Evolutionary conservation across 1,140 invertebrate genomes (phyloP).

Genomic region (Scaptomyza graminum): DNA sequence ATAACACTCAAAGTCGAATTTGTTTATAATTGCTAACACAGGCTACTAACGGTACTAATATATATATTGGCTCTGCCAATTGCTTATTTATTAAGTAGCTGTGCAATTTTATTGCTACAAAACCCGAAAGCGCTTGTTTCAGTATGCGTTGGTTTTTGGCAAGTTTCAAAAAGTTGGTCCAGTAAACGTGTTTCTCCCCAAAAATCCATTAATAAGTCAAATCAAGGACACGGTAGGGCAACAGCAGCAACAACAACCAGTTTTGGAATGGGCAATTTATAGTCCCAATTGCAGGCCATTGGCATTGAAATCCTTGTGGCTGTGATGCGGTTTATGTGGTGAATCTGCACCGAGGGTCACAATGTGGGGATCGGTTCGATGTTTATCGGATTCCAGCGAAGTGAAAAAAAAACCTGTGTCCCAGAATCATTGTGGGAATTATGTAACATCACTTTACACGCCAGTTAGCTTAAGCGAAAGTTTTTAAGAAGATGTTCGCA

Average conservation of each 20-base stretch:
- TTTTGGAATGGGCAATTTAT: constrained; percentile 65
- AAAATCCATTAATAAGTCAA: constrained; percentile 66
- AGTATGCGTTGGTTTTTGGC: not conserved
- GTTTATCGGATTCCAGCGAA: constrained; percentile 39
- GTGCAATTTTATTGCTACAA: constrained; percentile 36
- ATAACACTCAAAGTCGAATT: constrained; percentile 5
- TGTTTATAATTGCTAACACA: constrained; percentile 24
- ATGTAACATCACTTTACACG: constrained; percentile 58
- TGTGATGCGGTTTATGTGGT: constrained; percentile 3
- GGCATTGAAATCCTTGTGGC: constrained; percentile 76
- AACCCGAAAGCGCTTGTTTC: not conserved
- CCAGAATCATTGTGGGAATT: constrained; percentile 62
- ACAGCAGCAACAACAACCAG: constrained; percentile 47
- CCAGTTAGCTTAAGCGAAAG: constrained; percentile 38
- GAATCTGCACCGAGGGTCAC: constrained; percentile 57
- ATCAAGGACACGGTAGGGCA: constrained; percentile 71
- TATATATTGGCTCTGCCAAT: constrained; percentile 4
- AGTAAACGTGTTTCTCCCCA: constrained; percentile 63
- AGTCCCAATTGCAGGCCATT: constrained; percentile 72
- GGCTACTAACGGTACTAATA: constrained; percentile 34
- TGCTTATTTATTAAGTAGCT: constrained; percentile 50
- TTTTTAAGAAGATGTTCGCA: constrained; percentile 22
- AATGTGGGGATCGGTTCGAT: constrained; percentile 18
- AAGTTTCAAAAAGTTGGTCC: constrained; percentile 34
- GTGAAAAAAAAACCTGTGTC: constrained; percentile 58